These are phyloP conservation scores for Tinamus guttatus DNA, from an alignment of 2,113 vertebrate genomes.

Conservation along the genomic window DNA sequence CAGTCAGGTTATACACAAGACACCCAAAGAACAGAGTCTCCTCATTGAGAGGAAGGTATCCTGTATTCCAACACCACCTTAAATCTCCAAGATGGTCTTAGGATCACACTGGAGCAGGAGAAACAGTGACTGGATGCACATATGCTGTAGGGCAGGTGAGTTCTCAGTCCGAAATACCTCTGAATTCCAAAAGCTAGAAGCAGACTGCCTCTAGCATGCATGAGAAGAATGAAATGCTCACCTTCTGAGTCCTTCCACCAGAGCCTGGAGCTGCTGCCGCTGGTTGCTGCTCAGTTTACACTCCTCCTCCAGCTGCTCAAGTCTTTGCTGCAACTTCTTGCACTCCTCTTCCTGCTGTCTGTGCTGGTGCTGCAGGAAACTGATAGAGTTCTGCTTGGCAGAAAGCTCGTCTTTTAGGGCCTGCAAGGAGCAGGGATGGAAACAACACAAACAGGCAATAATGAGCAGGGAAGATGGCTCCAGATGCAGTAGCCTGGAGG, in stretches of 20 bases:
- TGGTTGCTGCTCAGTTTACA: conserved; percentile 56
- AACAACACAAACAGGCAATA: not conserved
- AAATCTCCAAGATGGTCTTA: not conserved
- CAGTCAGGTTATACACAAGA: not conserved
- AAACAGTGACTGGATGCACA: not conserved
- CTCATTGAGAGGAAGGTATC: accelerated
- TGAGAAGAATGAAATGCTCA: not conserved
- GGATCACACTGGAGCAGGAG: not conserved
- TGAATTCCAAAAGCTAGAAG: not conserved
- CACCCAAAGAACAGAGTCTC: not conserved
- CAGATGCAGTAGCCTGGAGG: not conserved
- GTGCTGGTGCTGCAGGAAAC: conserved; percentile 71
- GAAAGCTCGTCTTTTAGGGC: conserved; percentile 74
- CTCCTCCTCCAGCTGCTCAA: conserved; percentile 76
- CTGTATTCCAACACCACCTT: not conserved
- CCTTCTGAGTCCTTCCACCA: conserved; percentile 73
- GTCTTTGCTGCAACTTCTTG: conserved; percentile 75
- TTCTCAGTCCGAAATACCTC: not conserved
- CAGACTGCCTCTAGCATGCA: not conserved
- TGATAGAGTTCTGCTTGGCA: conserved; percentile 61
- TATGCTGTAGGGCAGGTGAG: not conserved
- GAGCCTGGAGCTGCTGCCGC: conserved; percentile 62
- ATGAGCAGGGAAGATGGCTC: not conserved
- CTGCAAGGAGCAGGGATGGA: not conserved
- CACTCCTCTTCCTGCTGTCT: conserved; percentile 77